A percentile compares a stretch with the other conserved stretches of the same genome.
Evolutionary conservation across 1,140 invertebrate species (phyloP).

Genomic region (Gonatopus flavifemur): DNA sequence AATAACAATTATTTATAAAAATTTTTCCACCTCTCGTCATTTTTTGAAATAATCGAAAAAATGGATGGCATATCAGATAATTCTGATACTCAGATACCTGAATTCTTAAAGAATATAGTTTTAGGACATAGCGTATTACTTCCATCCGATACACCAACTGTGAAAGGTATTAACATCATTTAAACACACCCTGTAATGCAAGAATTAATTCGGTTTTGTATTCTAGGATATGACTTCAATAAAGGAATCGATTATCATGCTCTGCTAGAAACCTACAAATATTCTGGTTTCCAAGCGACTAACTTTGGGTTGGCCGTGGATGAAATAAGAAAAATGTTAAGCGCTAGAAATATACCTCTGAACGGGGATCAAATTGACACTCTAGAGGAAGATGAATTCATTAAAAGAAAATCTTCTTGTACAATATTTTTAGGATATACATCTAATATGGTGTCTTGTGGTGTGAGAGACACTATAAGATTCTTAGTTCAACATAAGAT

Average conservation of each 20-base stretch:
- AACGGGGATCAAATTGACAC: slow-evolving; percentile 66
- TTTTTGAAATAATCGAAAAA: no score
- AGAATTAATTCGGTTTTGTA: slow-evolving; percentile 7
- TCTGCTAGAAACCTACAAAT: slow-evolving; percentile 77
- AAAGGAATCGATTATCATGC: slow-evolving; percentile 85
- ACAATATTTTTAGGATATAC: slow-evolving; percentile 98
- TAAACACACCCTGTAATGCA: not conserved
- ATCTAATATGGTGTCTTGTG: slow-evolving; percentile 96
- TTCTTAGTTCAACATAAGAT: slow-evolving; percentile 89
- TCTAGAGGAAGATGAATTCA: slow-evolving; percentile 78
- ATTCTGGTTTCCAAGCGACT: slow-evolving; percentile 94
- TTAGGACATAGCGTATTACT: slow-evolving; percentile 66
- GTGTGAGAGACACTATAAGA: slow-evolving; percentile 86
- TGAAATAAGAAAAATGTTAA: slow-evolving; percentile 92
- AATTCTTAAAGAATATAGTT: slow-evolving; percentile 63
- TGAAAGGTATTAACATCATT: slow-evolving; percentile 58
- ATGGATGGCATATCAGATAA: slow-evolving; percentile 16
- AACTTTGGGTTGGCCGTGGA: slow-evolving; percentile 89
- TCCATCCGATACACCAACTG: slow-evolving; percentile 64
- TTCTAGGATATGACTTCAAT: slow-evolving; percentile 88
- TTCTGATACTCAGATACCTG: slow-evolving; percentile 27
- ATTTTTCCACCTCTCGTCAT: no score
- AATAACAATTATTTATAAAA: no score
- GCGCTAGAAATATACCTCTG: slow-evolving; percentile 67
- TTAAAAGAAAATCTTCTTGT: slow-evolving; percentile 77